A percentile compares a stretch with the other conserved stretches of the same genome.
phyloP scores from a whole-genome alignment of 1,140 invertebrate species.

The Brachionus asplanchnoidis region DNA sequence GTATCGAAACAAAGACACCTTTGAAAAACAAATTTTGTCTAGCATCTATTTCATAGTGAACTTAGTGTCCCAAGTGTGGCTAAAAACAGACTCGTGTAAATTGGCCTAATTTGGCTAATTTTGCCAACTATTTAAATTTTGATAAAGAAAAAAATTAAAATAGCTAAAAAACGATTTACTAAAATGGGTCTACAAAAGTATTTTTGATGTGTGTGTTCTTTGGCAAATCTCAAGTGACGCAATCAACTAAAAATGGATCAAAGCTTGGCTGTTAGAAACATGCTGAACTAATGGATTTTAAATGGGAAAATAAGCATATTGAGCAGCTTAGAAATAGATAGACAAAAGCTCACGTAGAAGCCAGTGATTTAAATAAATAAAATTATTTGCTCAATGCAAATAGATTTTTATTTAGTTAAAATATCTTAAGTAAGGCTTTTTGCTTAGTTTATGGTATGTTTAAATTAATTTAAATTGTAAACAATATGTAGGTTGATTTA shows the following conservation, averaged over 20 bases:
- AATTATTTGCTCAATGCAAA: conserved; percentile 3
- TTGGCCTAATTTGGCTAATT: background rate
- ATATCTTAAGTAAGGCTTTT: background rate
- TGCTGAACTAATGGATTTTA: background rate
- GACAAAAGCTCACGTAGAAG: background rate
- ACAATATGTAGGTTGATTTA: conserved; percentile 30
- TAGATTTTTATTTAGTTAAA: background rate
- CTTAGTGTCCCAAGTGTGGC: background rate
- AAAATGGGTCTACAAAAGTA: background rate
- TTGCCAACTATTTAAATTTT: background rate
- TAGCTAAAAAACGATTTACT: background rate
- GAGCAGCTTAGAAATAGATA: background rate
- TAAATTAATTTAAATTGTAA: conserved; percentile 22
- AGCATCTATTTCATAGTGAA: background rate
- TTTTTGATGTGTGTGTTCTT: background rate
- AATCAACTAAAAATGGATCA: background rate
- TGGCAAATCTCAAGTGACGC: background rate
- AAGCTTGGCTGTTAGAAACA: background rate
- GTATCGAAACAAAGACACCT: background rate
- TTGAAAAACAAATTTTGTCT: background rate
- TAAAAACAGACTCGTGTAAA: background rate
- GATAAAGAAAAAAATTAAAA: background rate
- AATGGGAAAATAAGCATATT: background rate
- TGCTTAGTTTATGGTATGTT: conserved; percentile 18
- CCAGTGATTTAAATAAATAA: background rate